Evolutionary conservation across 92 coral and sea anemone genomes (phyloP).

Genomic region (Porites divaricata): DNA sequence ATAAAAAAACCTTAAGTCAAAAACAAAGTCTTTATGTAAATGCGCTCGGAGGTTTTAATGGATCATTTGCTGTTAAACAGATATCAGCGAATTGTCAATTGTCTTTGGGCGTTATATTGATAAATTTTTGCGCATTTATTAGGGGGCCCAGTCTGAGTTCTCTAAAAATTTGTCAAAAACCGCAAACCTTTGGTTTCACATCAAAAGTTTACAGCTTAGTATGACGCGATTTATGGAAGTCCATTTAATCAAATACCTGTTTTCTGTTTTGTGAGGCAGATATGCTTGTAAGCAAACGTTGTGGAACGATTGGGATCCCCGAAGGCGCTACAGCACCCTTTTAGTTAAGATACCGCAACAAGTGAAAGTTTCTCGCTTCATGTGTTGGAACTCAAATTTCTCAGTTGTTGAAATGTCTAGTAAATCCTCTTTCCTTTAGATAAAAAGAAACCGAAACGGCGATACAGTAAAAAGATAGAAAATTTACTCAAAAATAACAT

Average conservation of each 20-base stretch:
- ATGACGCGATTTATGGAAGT: background rate
- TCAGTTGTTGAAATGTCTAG: too few species aligned
- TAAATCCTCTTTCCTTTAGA: background rate
- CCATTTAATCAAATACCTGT: background rate
- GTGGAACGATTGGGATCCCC: background rate
- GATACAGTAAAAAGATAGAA: background rate
- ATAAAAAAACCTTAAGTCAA: conserved; percentile 40
- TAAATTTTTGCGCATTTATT: conserved; percentile 12
- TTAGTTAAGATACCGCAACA: too few species aligned
- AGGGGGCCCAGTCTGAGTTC: background rate
- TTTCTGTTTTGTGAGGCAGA: conserved; percentile 8
- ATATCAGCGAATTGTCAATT: conserved; percentile 26
- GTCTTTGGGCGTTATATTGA: conserved; percentile 15
- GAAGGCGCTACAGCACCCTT: background rate
- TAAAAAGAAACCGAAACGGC: background rate
- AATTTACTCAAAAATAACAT: too few species aligned
- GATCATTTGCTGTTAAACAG: conserved; percentile 36
- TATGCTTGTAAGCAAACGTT: conserved; percentile 20
- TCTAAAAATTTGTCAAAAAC: background rate
- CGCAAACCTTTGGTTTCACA: background rate
- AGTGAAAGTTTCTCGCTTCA: too few species aligned
- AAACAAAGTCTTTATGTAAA: conserved; percentile 48
- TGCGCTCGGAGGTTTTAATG: conserved; percentile 20
- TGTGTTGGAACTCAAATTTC: too few species aligned
- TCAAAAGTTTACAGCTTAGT: background rate